Evolutionary conservation across 2,888 invertebrate species (phyloP).

Genomic region (Philopedon plagiatum): DNA sequence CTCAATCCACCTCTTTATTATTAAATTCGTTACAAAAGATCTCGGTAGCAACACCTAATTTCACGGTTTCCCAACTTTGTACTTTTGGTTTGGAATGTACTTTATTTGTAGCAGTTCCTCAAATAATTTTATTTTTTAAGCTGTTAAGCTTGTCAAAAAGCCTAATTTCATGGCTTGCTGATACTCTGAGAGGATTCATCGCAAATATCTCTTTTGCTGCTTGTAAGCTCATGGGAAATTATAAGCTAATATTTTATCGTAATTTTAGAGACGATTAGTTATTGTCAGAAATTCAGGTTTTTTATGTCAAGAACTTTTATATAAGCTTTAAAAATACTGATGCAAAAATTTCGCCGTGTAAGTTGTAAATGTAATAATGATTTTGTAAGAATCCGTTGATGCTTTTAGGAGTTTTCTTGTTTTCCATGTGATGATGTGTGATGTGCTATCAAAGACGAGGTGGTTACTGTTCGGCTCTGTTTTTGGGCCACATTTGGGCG

Average conservation of each 20-base stretch:
- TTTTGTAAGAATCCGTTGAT: too few species aligned
- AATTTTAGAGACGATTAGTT: background rate
- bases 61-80: slow-evolving; percentile 31
- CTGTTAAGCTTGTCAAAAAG: slow-evolving; percentile 42
- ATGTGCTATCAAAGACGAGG: too few species aligned
- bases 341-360: too few species aligned
- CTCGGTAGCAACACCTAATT: slow-evolving; percentile 33
- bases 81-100: slow-evolving; percentile 33
- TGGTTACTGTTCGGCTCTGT: too few species aligned
- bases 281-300: background rate
- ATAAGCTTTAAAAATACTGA: too few species aligned
- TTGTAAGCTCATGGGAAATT: background rate
- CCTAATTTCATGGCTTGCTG: slow-evolving; percentile 48
- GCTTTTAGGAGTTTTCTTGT: too few species aligned
- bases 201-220: slow-evolving; percentile 16
- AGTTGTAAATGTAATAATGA: too few species aligned
- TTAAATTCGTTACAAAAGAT: slow-evolving; percentile 19
- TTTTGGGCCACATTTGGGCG: too few species aligned
- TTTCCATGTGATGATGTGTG: too few species aligned
- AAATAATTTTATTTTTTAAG: slow-evolving; percentile 44
- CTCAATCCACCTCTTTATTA: slow-evolving; percentile 22
- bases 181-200: slow-evolving; percentile 15
- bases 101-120: slow-evolving; percentile 41
- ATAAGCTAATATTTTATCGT: background rate
- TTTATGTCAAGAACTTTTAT: too few species aligned